Base-by-base conservation (phyloP, 2,113 vertebrate species). In the Chitala chitala region DNA sequence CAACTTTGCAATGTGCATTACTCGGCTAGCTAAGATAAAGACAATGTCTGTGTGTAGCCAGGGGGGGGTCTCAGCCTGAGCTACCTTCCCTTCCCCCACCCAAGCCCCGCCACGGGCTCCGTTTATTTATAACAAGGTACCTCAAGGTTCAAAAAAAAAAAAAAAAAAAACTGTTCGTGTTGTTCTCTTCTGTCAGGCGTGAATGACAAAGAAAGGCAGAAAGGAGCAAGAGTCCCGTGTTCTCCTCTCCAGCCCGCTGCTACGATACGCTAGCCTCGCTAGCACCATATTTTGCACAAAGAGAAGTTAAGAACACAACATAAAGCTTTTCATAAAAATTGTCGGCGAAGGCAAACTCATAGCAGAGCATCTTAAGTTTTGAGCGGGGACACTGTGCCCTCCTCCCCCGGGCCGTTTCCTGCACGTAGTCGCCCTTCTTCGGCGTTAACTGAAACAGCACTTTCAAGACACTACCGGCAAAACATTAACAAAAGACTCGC, bases 231-330 rank as follows among this genome's bases (percentile, higher is more conserved):
- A 40, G n/a, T 31, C 48, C 78, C 76, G 55, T 22, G 53, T 15
- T 84, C 64, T 72, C n/a, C n/a, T n/a, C n/a, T n/a, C n/a, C n/a
- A n/a, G n/a, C n/a, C n/a, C n/a, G n/a, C n/a, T n/a, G n/a, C n/a
- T n/a, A n/a, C n/a, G n/a, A n/a, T n/a, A n/a, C n/a, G n/a, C n/a
- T n/a, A n/a, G n/a, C n/a, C n/a, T n/a, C n/a, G n/a, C n/a, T n/a
- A n/a, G n/a, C n/a, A n/a, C n/a, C n/a, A n/a, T n/a, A 75, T 69
- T 61, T 69, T 85, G 89, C 87, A 90, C 90, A 89, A 90, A 90
- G 89, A 82, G 84, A 91, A 90, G 86, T 89, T 82, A 17, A 59
- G 68, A 56, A 40, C 50, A 38, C 65, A 55, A 38, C 26, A 55
- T 12, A 40, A 38, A 33, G 40, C 24, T 6, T 29, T 73, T 73